These are phyloP conservation scores for Calephelis virginiensis DNA, from an alignment of 1,140 invertebrate genomes.

Conservation along the genomic window DNA sequence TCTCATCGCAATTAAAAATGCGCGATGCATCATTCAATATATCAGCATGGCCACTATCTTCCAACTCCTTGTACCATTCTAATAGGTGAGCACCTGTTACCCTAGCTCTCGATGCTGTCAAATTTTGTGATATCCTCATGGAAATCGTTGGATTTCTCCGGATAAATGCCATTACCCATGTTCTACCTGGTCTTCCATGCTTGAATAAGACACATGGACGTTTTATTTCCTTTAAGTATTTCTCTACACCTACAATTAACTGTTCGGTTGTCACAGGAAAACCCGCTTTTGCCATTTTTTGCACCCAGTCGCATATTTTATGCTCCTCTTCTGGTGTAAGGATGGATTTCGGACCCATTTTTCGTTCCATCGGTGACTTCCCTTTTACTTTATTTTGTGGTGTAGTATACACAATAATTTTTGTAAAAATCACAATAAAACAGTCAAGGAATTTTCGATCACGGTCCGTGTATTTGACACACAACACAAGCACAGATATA, in stretches of 20 bases:
- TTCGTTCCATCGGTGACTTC: constrained; percentile 29
- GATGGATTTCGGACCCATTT: constrained; percentile 28
- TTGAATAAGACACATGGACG: constrained; percentile 33
- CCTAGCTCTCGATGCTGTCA: constrained; percentile 26
- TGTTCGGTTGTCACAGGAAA: constrained; percentile 31
- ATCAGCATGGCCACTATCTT: constrained; percentile 27
- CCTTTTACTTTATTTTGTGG: constrained; percentile 31
- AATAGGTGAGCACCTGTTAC: constrained; percentile 22
- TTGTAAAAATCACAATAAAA: too few relatives aligned
- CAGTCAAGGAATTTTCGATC: too few relatives aligned
- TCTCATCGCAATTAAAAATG: too few relatives aligned
- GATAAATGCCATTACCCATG: constrained; percentile 32
- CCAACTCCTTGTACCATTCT: constrained; percentile 27
- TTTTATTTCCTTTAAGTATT: constrained; percentile 32
- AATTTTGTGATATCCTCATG: constrained; percentile 31
- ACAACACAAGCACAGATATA: too few relatives aligned
- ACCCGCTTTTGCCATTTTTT: constrained; percentile 32
- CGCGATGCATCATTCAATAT: constrained; percentile 19
- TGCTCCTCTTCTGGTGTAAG: constrained; percentile 32
- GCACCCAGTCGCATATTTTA: constrained; percentile 32
- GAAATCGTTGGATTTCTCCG: constrained; percentile 33
- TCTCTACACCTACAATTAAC: constrained; percentile 31
- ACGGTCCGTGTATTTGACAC: too few relatives aligned
- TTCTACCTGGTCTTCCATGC: constrained; percentile 33
- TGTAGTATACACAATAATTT: too few relatives aligned